phyloP scores from a whole-genome alignment of 2,888 invertebrate species.

The Tillus elongatus region DNA sequence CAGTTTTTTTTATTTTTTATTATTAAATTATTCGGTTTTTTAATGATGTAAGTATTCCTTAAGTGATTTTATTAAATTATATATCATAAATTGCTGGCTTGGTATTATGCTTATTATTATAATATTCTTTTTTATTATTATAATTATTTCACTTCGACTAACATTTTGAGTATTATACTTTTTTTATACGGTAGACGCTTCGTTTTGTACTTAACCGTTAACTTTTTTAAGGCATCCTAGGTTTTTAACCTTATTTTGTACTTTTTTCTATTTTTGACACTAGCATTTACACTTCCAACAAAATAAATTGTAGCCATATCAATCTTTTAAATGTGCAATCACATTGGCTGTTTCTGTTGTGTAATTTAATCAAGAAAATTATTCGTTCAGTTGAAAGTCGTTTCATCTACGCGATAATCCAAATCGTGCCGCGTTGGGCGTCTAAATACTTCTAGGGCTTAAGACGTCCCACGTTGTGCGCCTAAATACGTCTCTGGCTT shows the following conservation, averaged over 20 bases:
- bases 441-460: no score
- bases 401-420: no score
- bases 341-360: conserved; percentile 23
- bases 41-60: conserved; percentile 7
- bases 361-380: no score
- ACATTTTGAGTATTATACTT: conserved; percentile 27
- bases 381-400: no score
- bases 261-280: conserved; percentile 2
- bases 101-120: neutral
- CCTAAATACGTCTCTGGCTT: no score
- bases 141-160: conserved; percentile 4
- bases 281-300: no score
- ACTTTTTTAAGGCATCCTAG: neutral
- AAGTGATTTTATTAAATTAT: conserved; percentile 13
- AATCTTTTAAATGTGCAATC: conserved; percentile 29
- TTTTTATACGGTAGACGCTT: conserved; percentile 16
- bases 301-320: conserved; percentile 25
- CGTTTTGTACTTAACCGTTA: neutral
- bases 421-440: no score
- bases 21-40: conserved; percentile 14
- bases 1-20: no score
- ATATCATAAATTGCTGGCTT: conserved; percentile 12
- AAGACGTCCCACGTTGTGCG: no score
- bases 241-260: neutral
- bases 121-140: conserved; percentile 5